Conservation (phyloP, 2,888 invertebrate species). For the Lordiphosa andalusiaca region DNA sequence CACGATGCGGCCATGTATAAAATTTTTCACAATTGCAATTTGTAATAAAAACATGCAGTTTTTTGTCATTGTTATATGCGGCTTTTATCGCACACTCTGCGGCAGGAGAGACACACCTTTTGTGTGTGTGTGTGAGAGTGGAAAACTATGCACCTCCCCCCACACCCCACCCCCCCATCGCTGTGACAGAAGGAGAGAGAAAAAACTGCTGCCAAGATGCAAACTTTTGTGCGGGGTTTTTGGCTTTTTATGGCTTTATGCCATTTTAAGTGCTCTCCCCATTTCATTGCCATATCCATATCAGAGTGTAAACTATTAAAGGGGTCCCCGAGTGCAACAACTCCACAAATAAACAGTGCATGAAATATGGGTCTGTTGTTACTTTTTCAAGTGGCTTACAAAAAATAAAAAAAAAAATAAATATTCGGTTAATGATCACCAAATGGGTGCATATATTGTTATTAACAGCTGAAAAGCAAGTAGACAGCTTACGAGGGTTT, state of each 20-base stretch:
- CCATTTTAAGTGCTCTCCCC: constrained; percentile 62
- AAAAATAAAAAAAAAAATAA: not conserved
- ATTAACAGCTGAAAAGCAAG: too few relatives aligned
- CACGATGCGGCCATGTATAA: constrained; percentile 71
- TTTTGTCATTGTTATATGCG: constrained; percentile 68
- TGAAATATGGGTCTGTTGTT: constrained; percentile 60
- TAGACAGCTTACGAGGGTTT: too few relatives aligned
- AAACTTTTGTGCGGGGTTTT: constrained; percentile 10
- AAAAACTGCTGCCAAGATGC: constrained; percentile 31
- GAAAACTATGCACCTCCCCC: constrained; percentile 44
- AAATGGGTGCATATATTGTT: too few relatives aligned
- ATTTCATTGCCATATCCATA: constrained; percentile 45
- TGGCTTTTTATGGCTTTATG: constrained; percentile 50
- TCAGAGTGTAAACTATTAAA: constrained; percentile 53
- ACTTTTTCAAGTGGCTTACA: constrained; percentile 29
- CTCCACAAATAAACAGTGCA: constrained; percentile 59
- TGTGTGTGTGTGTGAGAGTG: constrained; percentile 31
- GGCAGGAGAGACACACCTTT: constrained; percentile 10
- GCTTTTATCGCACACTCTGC: constrained; percentile 46
- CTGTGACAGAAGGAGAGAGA: constrained; percentile 23
- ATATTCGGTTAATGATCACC: not conserved
- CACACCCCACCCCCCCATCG: too few relatives aligned
- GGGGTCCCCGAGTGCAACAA: constrained; percentile 21
- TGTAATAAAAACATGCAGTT: constrained; percentile 73
- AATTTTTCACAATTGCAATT: constrained; percentile 74